Evolutionary conservation across 2,888 invertebrate species (phyloP), one percentile per base, ranked within the genome.

Genomic region (Griposia aprilina): DNA sequence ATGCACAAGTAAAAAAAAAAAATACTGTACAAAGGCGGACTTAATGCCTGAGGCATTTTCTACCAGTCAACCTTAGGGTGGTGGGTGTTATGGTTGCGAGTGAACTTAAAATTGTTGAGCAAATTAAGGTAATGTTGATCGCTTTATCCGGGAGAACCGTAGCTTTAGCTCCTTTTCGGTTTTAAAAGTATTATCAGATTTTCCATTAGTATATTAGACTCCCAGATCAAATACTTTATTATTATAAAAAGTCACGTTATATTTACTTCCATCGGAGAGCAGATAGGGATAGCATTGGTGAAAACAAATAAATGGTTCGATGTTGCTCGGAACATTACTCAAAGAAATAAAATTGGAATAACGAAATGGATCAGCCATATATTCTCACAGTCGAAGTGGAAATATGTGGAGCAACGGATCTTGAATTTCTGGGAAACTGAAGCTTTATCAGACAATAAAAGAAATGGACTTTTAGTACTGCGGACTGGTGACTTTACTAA

Each of bases 101-200:
- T 13, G n/a, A 59, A 36, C 11, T 50, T 75, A 67, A 68, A 52
- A 59, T 62, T 62, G 4, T 11, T 52, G 23, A 50, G 50, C 13
- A 65, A 30, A 69, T 73, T 72, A 71, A 36, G 52, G 36, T 67
- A 73, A 82, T 76, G 52, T 26, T 50, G 20, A 69, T 63, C 59
- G 65, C 59, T 57, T 75, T n/a, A 57, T 67, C 20, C 23, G 11
- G 62, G 10, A 60, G n/a, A 62, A 57, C 65, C 62, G 13, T 5
- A 30, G 17, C 30, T 41, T 23, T 23, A 57, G 17, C 3, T 30
- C 6, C 17, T 30, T 57, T 70, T 48, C n/a, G 13, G 6, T 15
- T 48, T 70, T 45, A 30, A 48, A 30, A 57, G 15, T 48, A 55
- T 17, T 30, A 45, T 17, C 4, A 45, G 4, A 17, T 23, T 48